Evolutionary conservation across 2,113 vertebrate species (phyloP), one percentile per base, ranked within the genome.

Genomic region (Strigops habroptila): DNA sequence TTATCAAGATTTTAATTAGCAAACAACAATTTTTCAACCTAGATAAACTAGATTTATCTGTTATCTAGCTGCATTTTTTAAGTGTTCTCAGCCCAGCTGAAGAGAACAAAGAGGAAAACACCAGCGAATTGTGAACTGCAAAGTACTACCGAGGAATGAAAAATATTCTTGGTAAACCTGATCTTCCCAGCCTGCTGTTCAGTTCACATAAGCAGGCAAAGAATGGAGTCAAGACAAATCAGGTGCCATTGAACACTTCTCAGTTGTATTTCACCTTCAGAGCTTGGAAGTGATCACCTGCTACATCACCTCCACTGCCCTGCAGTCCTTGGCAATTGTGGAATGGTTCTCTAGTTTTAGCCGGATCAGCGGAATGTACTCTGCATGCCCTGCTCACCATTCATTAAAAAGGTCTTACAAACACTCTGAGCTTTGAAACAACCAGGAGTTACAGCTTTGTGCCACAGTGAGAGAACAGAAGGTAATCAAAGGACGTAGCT

Each of bases 1-100:
- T 78, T 60, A 88, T 94, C 68, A 67, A 68, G 71, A 43, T 91
- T 82, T 94, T 93, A 94, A 91, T 88, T 92, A 95, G 79, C 43
- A 88, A 81, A 14, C 43, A 71, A 77, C 57, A 62, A 9, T 68
- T 94, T 91, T 94, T 77, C 51, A 37, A 39, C 39, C 21, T 73
- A 49, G 92, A 81, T 88, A 83, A 93, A 88, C 39, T 24, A 39
- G 73, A 51, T 81, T 81, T 86, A 44, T 86, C 48, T 78, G 22
- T 39, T 81, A 30, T 80, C 35, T 43, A 49, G 41, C 30, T 94
- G 81, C 12, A 3, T 82, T 95, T 82, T 74, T 49, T 4, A 90
- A 73, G 52, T 30, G 19, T 46, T 87, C 35, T 86, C 30, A 84
- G 78, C 51, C 21, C 33, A 44, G 12, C 6, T 65, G 65, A 43